Percentiles rank a stretch among this genome's conserved stretches.
Evolutionary conservation across 2,113 vertebrate species (phyloP).

Genomic region (Onychorhynchus coronatus): DNA sequence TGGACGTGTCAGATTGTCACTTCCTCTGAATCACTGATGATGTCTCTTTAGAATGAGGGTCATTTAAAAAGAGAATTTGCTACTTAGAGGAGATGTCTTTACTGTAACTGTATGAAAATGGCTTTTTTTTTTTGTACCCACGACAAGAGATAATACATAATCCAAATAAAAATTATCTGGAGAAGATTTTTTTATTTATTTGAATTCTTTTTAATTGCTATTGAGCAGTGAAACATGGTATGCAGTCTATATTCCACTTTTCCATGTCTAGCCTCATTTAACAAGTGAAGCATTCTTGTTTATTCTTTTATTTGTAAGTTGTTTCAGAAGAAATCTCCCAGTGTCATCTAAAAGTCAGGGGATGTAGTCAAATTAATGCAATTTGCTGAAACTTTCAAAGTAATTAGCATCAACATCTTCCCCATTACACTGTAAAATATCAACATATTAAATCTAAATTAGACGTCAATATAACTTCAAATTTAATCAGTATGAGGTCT

Average conservation of each 20-base stretch:
- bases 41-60: neutral
- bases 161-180: neutral
- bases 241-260: neutral
- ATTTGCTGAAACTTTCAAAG: neutral
- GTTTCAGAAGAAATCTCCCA: neutral
- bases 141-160: neutral
- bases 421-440: neutral
- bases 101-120: neutral
- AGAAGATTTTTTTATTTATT: neutral
- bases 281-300: neutral
- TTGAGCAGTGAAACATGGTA: neutral
- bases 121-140: neutral
- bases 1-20: neutral
- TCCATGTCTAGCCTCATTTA: neutral
- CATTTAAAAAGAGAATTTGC: neutral
- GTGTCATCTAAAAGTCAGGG: neutral
- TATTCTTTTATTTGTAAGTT: neutral
- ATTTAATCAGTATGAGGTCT: slow-evolving; percentile 19
- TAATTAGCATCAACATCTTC: neutral
- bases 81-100: neutral
- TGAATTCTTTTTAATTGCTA: neutral
- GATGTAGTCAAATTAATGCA: neutral
- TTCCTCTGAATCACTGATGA: neutral
- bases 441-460: slow-evolving; percentile 51
- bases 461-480: slow-evolving; percentile 8